Evolutionary conservation across 2,113 vertebrate species (phyloP).

Genomic region (Sula dactylatra): DNA sequence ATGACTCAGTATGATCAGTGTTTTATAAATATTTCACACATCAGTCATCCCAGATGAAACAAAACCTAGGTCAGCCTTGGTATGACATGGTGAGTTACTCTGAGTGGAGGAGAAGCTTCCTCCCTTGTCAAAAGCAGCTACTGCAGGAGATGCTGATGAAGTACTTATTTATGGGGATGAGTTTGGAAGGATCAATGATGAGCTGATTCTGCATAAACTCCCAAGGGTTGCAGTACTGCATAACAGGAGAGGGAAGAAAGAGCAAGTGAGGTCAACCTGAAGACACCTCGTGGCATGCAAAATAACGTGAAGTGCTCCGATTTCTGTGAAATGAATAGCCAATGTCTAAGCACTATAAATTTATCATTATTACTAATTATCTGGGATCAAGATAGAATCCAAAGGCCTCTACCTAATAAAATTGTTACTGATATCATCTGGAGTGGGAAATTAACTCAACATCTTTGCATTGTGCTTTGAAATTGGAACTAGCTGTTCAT

Average conservation of each 20-base stretch:
- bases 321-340: background rate
- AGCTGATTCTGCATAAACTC: background rate
- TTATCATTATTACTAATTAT: background rate
- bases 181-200: background rate
- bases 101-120: background rate
- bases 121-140: background rate
- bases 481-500: background rate
- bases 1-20: background rate
- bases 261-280: background rate
- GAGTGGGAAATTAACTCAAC: background rate
- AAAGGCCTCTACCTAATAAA: background rate
- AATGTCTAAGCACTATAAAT: background rate
- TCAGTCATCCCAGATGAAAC: background rate
- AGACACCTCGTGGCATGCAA: background rate
- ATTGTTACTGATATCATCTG: background rate
- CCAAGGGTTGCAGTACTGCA: background rate
- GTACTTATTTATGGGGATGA: background rate
- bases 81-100: background rate
- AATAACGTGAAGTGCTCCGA: background rate
- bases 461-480: background rate
- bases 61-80: background rate
- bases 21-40: slow-evolving; percentile 12
- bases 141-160: background rate
- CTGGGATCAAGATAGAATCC: background rate
- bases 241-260: background rate